Conservation (phyloP, 2,797 vertebrate species). For the Melanotaenia pygmaea region DNA sequence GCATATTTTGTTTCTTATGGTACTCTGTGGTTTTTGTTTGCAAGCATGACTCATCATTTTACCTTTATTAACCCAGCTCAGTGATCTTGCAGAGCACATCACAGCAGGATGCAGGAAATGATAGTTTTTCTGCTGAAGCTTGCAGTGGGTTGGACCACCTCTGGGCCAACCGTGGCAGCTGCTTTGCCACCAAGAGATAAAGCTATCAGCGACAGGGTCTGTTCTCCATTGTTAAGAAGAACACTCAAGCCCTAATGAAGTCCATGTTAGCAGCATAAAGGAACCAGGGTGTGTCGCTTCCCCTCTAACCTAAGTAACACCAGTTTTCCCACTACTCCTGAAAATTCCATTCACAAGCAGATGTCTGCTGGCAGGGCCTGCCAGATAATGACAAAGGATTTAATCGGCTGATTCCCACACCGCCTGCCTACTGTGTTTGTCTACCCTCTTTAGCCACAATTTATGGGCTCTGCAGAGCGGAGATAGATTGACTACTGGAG, state of each 20-base stretch:
- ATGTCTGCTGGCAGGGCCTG: conserved; percentile 78
- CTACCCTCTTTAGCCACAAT: conserved; percentile 78
- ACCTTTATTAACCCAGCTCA: conserved; percentile 65
- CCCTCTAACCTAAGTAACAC: conserved; percentile 64
- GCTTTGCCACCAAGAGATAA: conserved; percentile 65
- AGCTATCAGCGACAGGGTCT: conserved; percentile 59
- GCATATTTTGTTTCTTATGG: conserved; percentile 17
- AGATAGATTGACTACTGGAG: conserved; percentile 77
- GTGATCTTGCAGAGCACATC: conserved; percentile 42
- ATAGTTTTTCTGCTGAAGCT: conserved; percentile 32
- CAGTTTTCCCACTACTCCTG: conserved; percentile 56
- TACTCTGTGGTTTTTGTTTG: conserved; percentile 38
- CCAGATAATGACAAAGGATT: conserved; percentile 84
- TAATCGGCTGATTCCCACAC: conserved; percentile 79
- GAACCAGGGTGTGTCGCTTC: conserved; percentile 74
- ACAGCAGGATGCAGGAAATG: conserved; percentile 58
- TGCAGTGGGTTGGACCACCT: conserved; percentile 29
- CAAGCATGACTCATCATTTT: conserved; percentile 71
- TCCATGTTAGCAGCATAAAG: conserved; percentile 64
- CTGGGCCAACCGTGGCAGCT: conserved; percentile 43
- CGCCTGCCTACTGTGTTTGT: conserved; percentile 76
- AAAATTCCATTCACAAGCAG: conserved; percentile 76
- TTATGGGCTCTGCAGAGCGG: conserved; percentile 76
- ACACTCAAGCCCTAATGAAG: conserved; percentile 71
- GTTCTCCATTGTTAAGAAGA: conserved; percentile 60